Conservation (phyloP, 1,140 invertebrate species). For the Drosophila carrolli region DNA sequence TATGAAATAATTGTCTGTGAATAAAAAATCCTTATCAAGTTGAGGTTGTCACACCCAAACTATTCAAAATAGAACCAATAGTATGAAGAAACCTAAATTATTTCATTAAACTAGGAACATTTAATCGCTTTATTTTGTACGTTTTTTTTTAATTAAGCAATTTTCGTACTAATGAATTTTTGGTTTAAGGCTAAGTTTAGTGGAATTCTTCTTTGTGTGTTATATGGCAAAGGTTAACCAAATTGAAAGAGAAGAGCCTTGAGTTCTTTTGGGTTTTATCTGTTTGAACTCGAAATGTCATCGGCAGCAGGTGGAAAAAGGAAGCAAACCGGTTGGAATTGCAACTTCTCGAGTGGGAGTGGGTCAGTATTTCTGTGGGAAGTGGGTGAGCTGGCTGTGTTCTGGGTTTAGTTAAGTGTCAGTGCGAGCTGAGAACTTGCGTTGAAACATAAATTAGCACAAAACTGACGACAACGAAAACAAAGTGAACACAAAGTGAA, state of each 20-base stretch:
- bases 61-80: no score
- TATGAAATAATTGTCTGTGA: neutral
- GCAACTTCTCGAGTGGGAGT: slow-evolving; percentile 30
- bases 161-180: no score
- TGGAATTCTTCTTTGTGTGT: neutral
- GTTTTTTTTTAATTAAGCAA: no score
- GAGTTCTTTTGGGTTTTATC: slow-evolving; percentile 42
- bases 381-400: slow-evolving; percentile 19
- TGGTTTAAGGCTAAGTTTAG: no score
- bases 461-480: slow-evolving; percentile 31
- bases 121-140: no score
- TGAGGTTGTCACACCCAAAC: no score
- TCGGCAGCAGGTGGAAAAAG: slow-evolving; percentile 36
- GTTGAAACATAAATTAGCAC: slow-evolving; percentile 37
- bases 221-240: slow-evolving; percentile 34
- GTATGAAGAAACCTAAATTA: no score
- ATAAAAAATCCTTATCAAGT: no score
- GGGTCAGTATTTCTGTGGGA: slow-evolving; percentile 36
- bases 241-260: slow-evolving; percentile 36
- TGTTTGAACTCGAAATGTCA: slow-evolving; percentile 39
- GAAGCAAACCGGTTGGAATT: slow-evolving; percentile 36
- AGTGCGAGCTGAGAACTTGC: slow-evolving; percentile 24
- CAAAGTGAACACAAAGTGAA: slow-evolving; percentile 23
- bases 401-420: slow-evolving; percentile 8
- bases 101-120: no score